Conservation (phyloP, 2,888 invertebrate species). For the Yponomeuta malinellus region DNA sequence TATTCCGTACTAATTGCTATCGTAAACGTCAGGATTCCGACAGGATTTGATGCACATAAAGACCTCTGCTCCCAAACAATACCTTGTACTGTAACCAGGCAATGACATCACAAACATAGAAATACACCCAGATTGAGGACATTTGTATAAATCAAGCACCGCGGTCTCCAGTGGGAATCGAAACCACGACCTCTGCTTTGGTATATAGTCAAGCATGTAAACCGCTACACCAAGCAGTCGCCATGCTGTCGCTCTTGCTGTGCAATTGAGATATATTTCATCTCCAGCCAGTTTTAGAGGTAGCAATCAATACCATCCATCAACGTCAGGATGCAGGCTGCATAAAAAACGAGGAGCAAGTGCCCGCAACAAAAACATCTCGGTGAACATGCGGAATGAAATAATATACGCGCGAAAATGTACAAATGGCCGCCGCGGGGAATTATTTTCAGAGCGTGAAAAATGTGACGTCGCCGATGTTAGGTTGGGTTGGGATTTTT, state of each 20-base stretch:
- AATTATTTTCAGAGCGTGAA: not conserved
- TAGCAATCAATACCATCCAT: constrained; percentile 9
- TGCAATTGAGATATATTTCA: not conserved
- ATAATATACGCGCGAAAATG: constrained; percentile 4
- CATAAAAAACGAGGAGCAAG: constrained; percentile 8
- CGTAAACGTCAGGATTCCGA: no score
- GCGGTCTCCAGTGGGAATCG: no score
- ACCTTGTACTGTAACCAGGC: no score
- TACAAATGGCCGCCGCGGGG: not conserved
- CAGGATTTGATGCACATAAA: no score
- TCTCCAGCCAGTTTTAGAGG: not conserved
- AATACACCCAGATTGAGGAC: not conserved
- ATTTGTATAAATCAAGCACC: no score
- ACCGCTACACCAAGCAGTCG: no score
- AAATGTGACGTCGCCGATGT: not conserved
- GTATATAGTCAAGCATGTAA: no score
- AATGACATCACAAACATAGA: not conserved
- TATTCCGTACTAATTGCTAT: no score
- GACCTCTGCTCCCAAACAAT: no score
- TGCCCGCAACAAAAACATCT: not conserved
- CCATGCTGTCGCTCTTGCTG: not conserved
- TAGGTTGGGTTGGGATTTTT: no score
- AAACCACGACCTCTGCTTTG: no score
- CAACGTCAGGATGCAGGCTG: constrained; percentile 9
- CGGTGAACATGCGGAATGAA: not conserved